phyloP scores from a whole-genome alignment of 1,140 invertebrate species.

The Drosophila kurseongensis region DNA sequence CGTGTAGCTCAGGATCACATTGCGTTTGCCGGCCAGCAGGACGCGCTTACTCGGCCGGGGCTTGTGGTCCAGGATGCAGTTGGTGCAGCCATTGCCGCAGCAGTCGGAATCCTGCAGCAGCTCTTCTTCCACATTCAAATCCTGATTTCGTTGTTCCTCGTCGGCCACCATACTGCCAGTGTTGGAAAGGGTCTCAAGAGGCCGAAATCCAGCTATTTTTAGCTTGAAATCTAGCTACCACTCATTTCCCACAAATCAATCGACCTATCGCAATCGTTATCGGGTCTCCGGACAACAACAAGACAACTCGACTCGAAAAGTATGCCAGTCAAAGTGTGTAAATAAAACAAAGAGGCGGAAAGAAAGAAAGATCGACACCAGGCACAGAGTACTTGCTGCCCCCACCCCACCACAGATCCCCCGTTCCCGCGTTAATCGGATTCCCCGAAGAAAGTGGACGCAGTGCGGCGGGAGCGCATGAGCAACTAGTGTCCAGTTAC shows the following conservation, averaged over 20 bases:
- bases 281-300: slow-evolving; percentile 12
- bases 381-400: slow-evolving; percentile 6
- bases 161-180: slow-evolving; percentile 8
- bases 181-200: background rate
- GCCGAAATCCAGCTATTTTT: background rate
- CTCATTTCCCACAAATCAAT: background rate
- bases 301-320: slow-evolving; percentile 11
- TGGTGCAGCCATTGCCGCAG: slow-evolving; percentile 81
- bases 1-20: slow-evolving; percentile 59
- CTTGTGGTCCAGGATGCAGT: slow-evolving; percentile 76
- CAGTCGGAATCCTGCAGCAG: slow-evolving; percentile 57
- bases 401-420: background rate
- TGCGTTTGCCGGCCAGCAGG: slow-evolving; percentile 55
- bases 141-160: background rate
- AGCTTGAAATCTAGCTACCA: background rate
- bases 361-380: slow-evolving; percentile 12
- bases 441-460: slow-evolving; percentile 17
- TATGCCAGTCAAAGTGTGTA: slow-evolving; percentile 34
- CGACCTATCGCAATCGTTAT: background rate
- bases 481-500: slow-evolving; percentile 69
- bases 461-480: slow-evolving; percentile 38
- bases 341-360: slow-evolving; percentile 31
- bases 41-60: slow-evolving; percentile 45
- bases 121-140: slow-evolving; percentile 14
- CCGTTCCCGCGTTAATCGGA: background rate